Conservation (phyloP, 1,140 invertebrate species). For the Dufourea novaeangliae region DNA sequence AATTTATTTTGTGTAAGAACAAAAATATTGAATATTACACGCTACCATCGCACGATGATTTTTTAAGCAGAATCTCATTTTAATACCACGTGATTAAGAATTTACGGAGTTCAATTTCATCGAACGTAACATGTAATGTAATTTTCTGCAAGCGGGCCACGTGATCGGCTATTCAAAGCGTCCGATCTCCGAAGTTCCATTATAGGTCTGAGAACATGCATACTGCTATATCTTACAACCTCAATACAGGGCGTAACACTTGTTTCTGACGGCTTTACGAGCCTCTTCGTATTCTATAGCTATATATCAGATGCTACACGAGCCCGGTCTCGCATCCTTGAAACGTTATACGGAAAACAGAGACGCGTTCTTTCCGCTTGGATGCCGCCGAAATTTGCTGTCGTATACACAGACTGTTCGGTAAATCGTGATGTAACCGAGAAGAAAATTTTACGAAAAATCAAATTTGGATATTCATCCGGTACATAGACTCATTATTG, state of each 20-base stretch:
- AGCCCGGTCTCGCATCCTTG: conserved; percentile 25
- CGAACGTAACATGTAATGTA: conserved; percentile 10
- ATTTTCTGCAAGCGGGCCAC: conserved; percentile 35
- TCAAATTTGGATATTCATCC: too few species aligned
- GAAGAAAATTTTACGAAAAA: not conserved
- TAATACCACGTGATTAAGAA: conserved; percentile 7
- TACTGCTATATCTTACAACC: conserved; percentile 61
- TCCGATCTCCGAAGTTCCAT: conserved; percentile 56
- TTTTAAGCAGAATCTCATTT: not conserved
- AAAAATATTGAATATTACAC: not conserved
- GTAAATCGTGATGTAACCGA: not conserved
- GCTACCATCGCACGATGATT: not conserved
- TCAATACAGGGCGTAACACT: conserved; percentile 62
- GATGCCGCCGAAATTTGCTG: not conserved
- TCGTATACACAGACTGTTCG: conserved; percentile 1
- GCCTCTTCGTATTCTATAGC: conserved; percentile 57
- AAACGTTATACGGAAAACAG: conserved; percentile 45
- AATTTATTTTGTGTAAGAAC: too few species aligned
- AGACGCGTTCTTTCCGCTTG: conserved; percentile 8
- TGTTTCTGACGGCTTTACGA: conserved; percentile 64
- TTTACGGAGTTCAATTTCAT: conserved; percentile 20
- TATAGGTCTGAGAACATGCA: conserved; percentile 61
- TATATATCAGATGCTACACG: conserved; percentile 37
- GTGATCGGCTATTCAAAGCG: conserved; percentile 60
- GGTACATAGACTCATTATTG: too few species aligned